A percentile compares a stretch with the other conserved stretches of the same genome.
Evolutionary conservation across 2,113 vertebrate species (phyloP).

Genomic region (Rhabdornis inornatus): DNA sequence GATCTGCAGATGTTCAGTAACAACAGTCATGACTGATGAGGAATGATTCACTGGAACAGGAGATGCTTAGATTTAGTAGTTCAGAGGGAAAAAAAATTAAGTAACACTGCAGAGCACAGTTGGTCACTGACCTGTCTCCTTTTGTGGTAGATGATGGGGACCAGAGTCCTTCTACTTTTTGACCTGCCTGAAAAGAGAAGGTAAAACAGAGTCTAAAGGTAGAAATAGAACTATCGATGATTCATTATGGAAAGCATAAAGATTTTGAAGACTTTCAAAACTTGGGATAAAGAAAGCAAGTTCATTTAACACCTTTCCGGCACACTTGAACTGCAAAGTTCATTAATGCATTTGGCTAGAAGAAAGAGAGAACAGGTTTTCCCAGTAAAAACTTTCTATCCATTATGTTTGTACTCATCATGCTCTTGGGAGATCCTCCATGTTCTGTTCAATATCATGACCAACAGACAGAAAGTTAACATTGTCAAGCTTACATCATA

Average conservation of each 20-base stretch:
- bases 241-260: background rate
- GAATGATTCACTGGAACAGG: background rate
- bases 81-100: rapidly evolving
- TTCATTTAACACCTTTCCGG: background rate
- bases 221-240: background rate
- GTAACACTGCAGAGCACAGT: background rate
- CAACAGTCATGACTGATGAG: background rate
- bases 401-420: background rate
- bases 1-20: background rate
- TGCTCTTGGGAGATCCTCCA: background rate
- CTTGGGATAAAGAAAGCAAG: background rate
- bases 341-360: background rate
- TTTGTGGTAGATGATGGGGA: rapidly evolving
- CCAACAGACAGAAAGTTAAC: background rate
- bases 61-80: background rate
- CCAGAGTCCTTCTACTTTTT: background rate
- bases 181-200: background rate
- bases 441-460: background rate
- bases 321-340: background rate
- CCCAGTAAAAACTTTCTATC: background rate
- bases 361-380: background rate
- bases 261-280: background rate
- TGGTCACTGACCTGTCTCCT: background rate
- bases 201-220: background rate
- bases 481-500: background rate